A percentile compares a stretch with the other conserved stretches of the same genome.
These are phyloP conservation scores for Cryptocephalus primarius DNA, from an alignment of 2,888 invertebrate genomes.

Conservation along the genomic window DNA sequence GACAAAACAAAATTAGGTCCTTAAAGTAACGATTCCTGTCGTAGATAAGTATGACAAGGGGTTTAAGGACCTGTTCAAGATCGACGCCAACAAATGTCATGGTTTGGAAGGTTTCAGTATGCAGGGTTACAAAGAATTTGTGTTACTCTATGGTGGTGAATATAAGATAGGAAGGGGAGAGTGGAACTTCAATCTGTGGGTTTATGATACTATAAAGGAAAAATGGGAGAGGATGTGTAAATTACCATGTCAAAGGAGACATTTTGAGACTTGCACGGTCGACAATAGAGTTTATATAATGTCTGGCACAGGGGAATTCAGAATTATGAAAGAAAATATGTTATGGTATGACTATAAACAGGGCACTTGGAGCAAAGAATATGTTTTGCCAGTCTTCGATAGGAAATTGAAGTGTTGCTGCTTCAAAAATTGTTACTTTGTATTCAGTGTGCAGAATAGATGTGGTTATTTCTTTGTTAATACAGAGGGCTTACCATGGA, in stretches of 20 bases:
- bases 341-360: conserved; percentile 28
- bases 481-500: conserved; percentile 12
- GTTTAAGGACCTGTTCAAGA: conserved; percentile 13
- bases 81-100: conserved; percentile 14
- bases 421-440: conserved; percentile 22
- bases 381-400: conserved; percentile 22
- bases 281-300: conserved; percentile 29
- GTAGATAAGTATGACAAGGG: conserved; percentile 7
- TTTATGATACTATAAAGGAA: conserved; percentile 26
- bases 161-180: conserved; percentile 25
- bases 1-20: neutral
- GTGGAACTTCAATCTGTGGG: conserved; percentile 32
- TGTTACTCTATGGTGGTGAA: conserved; percentile 33
- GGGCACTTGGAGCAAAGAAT: conserved; percentile 23
- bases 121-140: conserved; percentile 27
- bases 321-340: conserved; percentile 30
- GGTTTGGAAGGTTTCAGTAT: conserved; percentile 24
- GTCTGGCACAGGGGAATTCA: conserved; percentile 17
- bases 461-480: conserved; percentile 23
- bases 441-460: conserved; percentile 21
- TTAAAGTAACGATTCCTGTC: conserved; percentile 3
- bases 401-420: conserved; percentile 26
- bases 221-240: conserved; percentile 27
- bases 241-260: conserved; percentile 27
- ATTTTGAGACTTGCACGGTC: conserved; percentile 30